phyloP scores from a whole-genome alignment of 2,888 invertebrate genomes.

The Vanessa cardui region DNA sequence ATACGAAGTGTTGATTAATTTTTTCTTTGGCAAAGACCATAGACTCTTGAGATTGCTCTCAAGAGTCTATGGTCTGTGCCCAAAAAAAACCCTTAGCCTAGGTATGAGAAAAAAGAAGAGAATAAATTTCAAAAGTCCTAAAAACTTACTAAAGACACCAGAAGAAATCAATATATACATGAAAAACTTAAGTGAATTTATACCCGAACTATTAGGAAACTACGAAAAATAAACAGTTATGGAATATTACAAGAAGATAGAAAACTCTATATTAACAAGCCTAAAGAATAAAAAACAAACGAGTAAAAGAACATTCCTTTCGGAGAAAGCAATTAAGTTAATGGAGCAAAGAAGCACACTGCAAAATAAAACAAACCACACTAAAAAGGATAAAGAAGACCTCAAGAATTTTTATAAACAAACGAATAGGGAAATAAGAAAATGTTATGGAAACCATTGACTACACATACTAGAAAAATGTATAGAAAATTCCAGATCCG shows the following conservation, averaged over 20 bases:
- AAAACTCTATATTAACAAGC: not conserved
- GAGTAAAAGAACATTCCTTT: not conserved
- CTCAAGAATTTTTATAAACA: not conserved
- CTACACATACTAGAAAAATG: not conserved
- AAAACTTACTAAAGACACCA: not conserved
- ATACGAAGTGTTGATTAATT: constrained; percentile 7
- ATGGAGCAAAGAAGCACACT: not conserved
- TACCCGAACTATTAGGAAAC: not conserved
- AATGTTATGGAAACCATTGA: not conserved
- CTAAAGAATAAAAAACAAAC: not conserved
- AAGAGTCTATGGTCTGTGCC: no score
- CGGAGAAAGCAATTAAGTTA: not conserved
- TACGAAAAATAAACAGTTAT: not conserved
- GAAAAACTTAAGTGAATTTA: not conserved
- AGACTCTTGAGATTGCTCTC: constrained; percentile 19
- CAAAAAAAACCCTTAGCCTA: constrained; percentile 13
- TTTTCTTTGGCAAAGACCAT: constrained; percentile 8
- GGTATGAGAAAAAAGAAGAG: constrained; percentile 17
- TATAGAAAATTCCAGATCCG: not conserved
- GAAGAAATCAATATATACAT: not conserved
- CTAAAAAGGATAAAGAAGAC: not conserved
- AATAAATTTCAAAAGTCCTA: not conserved
- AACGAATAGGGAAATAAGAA: not conserved
- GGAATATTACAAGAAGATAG: not conserved
- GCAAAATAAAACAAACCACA: not conserved